Conservation (phyloP, 2,888 invertebrate genomes). For the Drosophila pullipes region DNA sequence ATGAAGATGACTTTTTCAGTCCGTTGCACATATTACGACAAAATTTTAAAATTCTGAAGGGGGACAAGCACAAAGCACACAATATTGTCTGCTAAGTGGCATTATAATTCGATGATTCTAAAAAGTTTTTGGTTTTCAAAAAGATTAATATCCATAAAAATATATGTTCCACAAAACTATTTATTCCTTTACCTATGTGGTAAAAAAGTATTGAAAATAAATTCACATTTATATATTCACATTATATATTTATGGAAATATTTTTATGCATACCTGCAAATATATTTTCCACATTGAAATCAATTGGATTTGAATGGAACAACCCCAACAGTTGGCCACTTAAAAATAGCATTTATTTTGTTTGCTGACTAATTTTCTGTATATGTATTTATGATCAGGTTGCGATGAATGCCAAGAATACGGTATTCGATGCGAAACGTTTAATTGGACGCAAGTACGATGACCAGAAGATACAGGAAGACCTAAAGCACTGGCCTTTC, state of each 20-base stretch:
- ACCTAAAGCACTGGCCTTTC: constrained; percentile 95
- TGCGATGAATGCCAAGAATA: constrained; percentile 92
- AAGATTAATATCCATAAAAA: neutral
- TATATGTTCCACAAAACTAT: neutral
- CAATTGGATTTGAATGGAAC: constrained; percentile 3
- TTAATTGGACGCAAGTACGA: constrained; percentile 93
- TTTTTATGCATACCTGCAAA: neutral
- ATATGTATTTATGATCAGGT: constrained; percentile 85
- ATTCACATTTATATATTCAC: neutral
- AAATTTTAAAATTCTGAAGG: neutral
- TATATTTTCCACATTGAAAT: neutral
- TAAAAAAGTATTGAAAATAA: neutral
- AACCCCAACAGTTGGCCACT: constrained; percentile 12
- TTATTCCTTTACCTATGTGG: neutral
- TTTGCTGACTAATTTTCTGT: constrained; percentile 28
- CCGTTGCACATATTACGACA: neutral
- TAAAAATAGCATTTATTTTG: constrained; percentile 37
- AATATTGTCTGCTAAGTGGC: neutral
- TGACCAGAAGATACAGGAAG: constrained; percentile 91
- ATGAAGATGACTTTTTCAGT: neutral
- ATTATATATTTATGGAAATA: neutral
- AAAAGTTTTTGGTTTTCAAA: neutral
- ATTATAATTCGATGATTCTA: neutral
- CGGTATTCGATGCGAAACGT: constrained; percentile 93
- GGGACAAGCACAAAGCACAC: neutral